Percentiles rank a stretch among this genome's conserved stretches.
These are phyloP conservation scores for Rousettus leschenaultii DNA, from an alignment of 2,113 vertebrate species.

Conservation along the genomic window DNA sequence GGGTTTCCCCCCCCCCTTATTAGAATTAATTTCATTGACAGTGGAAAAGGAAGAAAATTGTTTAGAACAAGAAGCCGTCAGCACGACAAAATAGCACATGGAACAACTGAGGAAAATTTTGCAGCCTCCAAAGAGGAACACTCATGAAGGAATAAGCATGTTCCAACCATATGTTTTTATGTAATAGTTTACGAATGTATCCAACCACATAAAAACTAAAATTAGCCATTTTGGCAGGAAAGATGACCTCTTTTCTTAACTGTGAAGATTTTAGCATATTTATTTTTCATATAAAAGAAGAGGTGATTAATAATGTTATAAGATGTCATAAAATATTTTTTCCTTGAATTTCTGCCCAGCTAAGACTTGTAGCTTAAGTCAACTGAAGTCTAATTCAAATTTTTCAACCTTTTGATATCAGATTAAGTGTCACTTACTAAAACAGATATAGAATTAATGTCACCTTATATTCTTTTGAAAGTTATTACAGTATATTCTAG, in stretches of 20 bases:
- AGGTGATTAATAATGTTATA: slow-evolving; percentile 61
- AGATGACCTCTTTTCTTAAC: slow-evolving; percentile 74
- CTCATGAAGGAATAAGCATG: slow-evolving; percentile 72
- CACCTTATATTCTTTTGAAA: neutral
- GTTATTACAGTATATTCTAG: neutral
- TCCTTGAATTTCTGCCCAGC: slow-evolving; percentile 25
- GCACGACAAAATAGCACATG: slow-evolving; percentile 61
- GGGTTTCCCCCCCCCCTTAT: neutral
- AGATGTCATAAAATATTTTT: slow-evolving; percentile 47
- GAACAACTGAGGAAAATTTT: slow-evolving; percentile 61
- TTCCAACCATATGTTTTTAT: slow-evolving; percentile 80
- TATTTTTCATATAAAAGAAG: slow-evolving; percentile 70
- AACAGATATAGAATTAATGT: neutral
- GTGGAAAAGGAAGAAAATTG: slow-evolving; percentile 62
- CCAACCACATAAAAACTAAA: slow-evolving; percentile 79
- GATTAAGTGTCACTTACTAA: neutral
- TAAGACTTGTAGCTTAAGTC: slow-evolving; percentile 25
- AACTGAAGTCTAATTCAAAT: slow-evolving; percentile 48
- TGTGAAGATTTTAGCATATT: slow-evolving; percentile 61
- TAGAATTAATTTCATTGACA: slow-evolving; percentile 63
- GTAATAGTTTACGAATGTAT: slow-evolving; percentile 80
- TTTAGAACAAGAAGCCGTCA: slow-evolving; percentile 68
- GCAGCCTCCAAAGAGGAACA: slow-evolving; percentile 63
- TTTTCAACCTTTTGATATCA: neutral
- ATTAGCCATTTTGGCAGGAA: slow-evolving; percentile 76